Base-by-base conservation (phyloP, 1,140 invertebrate species). In the Aphaenogaster rudis region DNA sequence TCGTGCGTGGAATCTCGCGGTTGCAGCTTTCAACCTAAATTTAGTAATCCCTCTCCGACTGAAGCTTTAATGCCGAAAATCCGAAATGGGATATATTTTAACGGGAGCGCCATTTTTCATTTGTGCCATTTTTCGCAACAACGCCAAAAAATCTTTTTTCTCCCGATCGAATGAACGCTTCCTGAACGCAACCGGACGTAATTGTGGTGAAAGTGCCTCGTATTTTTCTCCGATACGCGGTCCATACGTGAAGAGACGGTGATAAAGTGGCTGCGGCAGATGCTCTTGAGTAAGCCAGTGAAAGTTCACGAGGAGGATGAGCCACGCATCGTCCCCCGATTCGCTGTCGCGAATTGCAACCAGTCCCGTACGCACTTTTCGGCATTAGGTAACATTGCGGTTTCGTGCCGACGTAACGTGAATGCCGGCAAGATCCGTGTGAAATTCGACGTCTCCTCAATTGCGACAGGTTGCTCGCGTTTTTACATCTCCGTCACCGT, bases 161-260 rank as follows among this genome's bases (percentile, higher is more conserved):
- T 8, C 28, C 28, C 50, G 54, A 57, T 64, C 57, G 66, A 28
- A 81, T 17, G 82, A 88, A 91, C 61, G 54, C 82, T 92, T 91
- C 77, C 92, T 79, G 72, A 76, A 92, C 82, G 91, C 64, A 67
- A 76, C 81, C 77, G 87, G 50, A 61, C 71, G 84, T 93, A 91
- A 94, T 94, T 93, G 90, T 66, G 88, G 93, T 93, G 94, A 94
- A 95, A 95, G 94, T 93, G 91, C 91, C 93, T 92, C 86, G 85
- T 78, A 94, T 92, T 91, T 90, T 92, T 87, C 57, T 89, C 48
- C 61, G 48, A 85, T 59, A 28, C 71, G 54, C 67, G 76, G 81
- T 77, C 42, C 28, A 86, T 86, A 61, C 66, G 81, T 63, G 64
- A 64, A 71, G 42, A 85, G 69, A 63, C 39, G 52, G 57, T 79